Conservation (phyloP, 2,797 vertebrate genomes). For the Galaxias olidus region DNA sequence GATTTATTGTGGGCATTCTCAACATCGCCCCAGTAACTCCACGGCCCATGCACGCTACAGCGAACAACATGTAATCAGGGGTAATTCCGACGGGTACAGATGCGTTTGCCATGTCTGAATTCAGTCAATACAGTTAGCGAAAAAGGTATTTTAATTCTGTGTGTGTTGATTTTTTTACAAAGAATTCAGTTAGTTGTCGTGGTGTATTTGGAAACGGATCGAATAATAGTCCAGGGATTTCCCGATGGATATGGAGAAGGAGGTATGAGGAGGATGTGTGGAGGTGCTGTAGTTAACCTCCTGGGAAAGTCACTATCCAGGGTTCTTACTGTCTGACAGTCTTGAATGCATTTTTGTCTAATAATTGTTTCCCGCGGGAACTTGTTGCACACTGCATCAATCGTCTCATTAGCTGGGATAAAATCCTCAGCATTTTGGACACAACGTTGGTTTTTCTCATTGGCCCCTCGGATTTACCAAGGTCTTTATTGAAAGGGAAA, state of each 20-base stretch:
- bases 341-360: conserved; percentile 39
- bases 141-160: conserved; percentile 41
- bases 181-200: conserved; percentile 15
- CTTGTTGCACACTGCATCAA: conserved; percentile 56
- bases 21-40: conserved; percentile 39
- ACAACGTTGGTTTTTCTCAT: conserved; percentile 24
- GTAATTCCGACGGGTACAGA: conserved; percentile 46
- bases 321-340: conserved; percentile 32
- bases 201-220: conserved; percentile 7
- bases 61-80: conserved; percentile 43
- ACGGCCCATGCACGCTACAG: conserved; percentile 41
- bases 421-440: conserved; percentile 37
- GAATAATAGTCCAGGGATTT: not conserved
- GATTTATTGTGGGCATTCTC: conserved; percentile 67
- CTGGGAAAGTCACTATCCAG: conserved; percentile 18
- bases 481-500: not conserved
- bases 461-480: conserved; percentile 31
- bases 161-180: conserved; percentile 24
- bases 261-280: not conserved
- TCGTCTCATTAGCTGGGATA: conserved; percentile 61
- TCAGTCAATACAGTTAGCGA: conserved; percentile 50
- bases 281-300: not conserved
- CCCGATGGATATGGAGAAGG: not conserved
- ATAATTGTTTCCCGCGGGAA: conserved; percentile 69
- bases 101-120: conserved; percentile 35